These are phyloP conservation scores for Numida meleagris DNA, from an alignment of 2,113 vertebrate species.

Conservation along the genomic window DNA sequence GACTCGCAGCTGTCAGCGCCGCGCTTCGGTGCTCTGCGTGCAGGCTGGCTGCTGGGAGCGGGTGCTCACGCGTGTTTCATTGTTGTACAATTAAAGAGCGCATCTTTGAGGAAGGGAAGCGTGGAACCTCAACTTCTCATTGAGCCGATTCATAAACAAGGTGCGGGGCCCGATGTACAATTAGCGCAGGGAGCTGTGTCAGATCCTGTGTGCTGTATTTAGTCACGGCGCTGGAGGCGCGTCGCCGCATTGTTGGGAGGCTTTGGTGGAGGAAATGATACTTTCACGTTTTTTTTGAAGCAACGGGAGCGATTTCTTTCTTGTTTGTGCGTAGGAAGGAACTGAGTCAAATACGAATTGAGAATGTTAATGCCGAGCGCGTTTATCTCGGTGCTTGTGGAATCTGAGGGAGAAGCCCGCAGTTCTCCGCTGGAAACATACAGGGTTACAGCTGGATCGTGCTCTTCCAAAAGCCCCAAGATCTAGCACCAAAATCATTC, in stretches of 20 bases:
- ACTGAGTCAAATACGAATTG: not conserved
- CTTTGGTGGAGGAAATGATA: not conserved
- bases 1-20: no score
- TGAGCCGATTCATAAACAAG: not conserved
- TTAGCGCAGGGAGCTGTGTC: conserved; percentile 41
- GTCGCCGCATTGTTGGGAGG: not conserved
- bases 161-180: not conserved
- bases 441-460: not conserved
- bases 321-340: not conserved
- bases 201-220: not conserved
- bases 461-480: not conserved
- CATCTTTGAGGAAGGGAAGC: conserved; percentile 22
- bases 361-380: not conserved
- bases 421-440: fast-evolving
- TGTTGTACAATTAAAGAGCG: not conserved
- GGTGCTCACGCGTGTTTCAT: no score
- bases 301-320: not conserved
- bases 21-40: no score
- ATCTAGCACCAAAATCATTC: not conserved
- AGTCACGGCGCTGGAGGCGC: not conserved
- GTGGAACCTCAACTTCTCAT: conserved; percentile 33
- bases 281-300: not conserved
- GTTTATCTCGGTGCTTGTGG: not conserved
- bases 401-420: not conserved
- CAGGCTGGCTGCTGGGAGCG: no score